These are phyloP conservation scores for Notechis scutatus DNA, from an alignment of 2,113 vertebrate genomes.

Conservation along the genomic window DNA sequence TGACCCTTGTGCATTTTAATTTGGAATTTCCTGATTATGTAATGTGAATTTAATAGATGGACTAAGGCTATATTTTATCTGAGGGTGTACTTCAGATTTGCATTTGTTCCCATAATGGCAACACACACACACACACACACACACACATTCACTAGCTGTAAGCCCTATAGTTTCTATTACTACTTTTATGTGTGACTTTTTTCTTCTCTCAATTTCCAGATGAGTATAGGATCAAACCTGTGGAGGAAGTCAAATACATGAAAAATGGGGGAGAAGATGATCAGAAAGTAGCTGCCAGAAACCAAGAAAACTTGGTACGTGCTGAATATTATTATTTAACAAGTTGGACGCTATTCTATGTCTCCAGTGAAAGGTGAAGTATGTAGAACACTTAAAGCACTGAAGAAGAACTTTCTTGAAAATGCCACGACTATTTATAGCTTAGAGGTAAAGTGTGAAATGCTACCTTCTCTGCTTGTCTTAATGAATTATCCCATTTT, in stretches of 20 bases:
- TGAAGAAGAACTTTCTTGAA: slow-evolving; percentile 46
- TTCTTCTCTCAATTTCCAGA: slow-evolving; percentile 70
- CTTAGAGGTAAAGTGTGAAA: slow-evolving; percentile 35
- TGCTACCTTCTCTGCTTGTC: slow-evolving; percentile 51
- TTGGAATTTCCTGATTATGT: not conserved
- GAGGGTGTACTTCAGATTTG: not conserved
- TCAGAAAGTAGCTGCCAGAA: slow-evolving; percentile 78
- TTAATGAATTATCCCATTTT: slow-evolving; percentile 50
- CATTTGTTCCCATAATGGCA: not conserved
- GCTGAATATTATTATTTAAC: slow-evolving; percentile 55
- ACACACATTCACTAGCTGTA: slow-evolving; percentile 26
- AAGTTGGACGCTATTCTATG: slow-evolving; percentile 40
- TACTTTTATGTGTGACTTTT: slow-evolving; percentile 13
- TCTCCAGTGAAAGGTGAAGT: slow-evolving; percentile 43
- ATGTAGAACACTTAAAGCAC: not conserved
- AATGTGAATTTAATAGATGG: not conserved
- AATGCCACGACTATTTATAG: slow-evolving; percentile 45
- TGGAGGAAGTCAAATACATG: slow-evolving; percentile 92
- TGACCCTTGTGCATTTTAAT: not conserved
- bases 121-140: not conserved
- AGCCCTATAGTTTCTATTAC: slow-evolving; percentile 47
- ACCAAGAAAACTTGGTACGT: slow-evolving; percentile 81
- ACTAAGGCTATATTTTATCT: not conserved
- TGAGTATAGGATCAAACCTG: slow-evolving; percentile 96
- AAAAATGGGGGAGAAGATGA: slow-evolving; percentile 80